Base-by-base conservation (phyloP, 2,888 invertebrate genomes). In the Odontocolon sp. region DNA sequence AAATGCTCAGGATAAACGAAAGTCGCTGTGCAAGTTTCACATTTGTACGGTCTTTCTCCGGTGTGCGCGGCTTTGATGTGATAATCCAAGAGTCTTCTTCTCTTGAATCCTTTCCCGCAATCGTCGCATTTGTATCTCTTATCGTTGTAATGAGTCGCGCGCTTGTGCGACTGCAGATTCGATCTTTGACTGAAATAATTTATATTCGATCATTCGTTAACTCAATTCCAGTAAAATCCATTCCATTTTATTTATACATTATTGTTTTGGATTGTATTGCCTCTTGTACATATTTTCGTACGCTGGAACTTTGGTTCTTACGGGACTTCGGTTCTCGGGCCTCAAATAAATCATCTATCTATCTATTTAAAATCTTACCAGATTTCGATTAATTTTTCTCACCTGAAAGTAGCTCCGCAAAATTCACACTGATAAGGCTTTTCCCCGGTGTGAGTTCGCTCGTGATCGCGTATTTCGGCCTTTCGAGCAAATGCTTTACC, bases 1-100 rank as follows among this genome's bases (percentile, higher is more conserved):
- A 94, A 95, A 84, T 96, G 96, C 85, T 96, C 95, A 0, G 96
- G 95, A 87, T 96, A 96, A 33, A 96, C 95, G 89, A 97, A 96
- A 0, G 95, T 94, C 0, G 96, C 94, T n/a, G 92, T 91, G 83
- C 96, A 97, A 0, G 94, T 91, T 0, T 92, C 92, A 86, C 96
- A 96, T 84, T 94, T 93, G 71, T 94, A 93, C 0, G 96, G 96
- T 0, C 96, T 91, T 89, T 96, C 95, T 21, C 96, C 95, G 0
- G 95, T 96, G 89, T 97, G 96, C 0, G 93, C 93, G 3, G 96
- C 95, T 90, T 95, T 95, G 83, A 95, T 93, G 88, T 97, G 96
- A 88, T 96, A 96, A 85, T 96, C 95, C 1, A 96, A 89, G 11
- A 96, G 88, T 42, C 96, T 84, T 72, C 90, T 86, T 70, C 90